Percentiles rank a stretch among this genome's conserved stretches.
phyloP scores from a whole-genome alignment of 2,888 invertebrate species.

The Octonoba sinensis region DNA sequence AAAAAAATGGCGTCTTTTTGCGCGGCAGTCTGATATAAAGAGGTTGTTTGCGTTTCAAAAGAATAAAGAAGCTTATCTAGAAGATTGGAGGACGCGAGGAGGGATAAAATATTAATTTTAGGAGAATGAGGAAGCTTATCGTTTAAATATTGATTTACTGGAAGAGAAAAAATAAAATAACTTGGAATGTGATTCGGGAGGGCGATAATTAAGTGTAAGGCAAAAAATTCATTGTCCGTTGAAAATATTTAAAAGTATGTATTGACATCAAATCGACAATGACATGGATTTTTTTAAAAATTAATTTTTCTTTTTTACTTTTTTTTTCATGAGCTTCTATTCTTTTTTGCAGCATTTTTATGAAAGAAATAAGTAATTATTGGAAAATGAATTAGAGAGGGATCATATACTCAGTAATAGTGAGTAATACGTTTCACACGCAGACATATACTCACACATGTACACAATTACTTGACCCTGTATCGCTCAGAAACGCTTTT shows the following conservation, averaged over 20 bases:
- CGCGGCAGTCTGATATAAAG: slow-evolving; percentile 52
- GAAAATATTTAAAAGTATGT: slow-evolving; percentile 56
- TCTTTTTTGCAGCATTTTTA: no score
- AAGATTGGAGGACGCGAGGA: slow-evolving; percentile 61
- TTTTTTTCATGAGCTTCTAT: no score
- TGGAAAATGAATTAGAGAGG: no score
- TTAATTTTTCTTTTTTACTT: no score
- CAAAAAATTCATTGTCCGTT: slow-evolving; percentile 57
- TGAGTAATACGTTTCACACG: no score
- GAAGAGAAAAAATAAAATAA: slow-evolving; percentile 24
- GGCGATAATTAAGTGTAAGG: slow-evolving; percentile 63
- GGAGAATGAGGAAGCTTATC: slow-evolving; percentile 63
- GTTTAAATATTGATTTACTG: slow-evolving; percentile 62
- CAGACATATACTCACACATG: no score
- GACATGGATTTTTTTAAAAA: no score
- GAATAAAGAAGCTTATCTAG: slow-evolving; percentile 63
- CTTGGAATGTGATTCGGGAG: slow-evolving; percentile 21
- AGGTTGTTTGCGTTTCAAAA: slow-evolving; percentile 63
- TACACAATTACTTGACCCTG: no score
- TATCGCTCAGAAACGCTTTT: no score
- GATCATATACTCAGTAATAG: no score
- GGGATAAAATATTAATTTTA: slow-evolving; percentile 65
- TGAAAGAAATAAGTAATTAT: no score
- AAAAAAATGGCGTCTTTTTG: slow-evolving; percentile 31
- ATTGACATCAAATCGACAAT: slow-evolving; percentile 47